These are phyloP conservation scores for Yoshiicerus persimilis DNA, from an alignment of 1,140 invertebrate genomes.

Conservation along the genomic window DNA sequence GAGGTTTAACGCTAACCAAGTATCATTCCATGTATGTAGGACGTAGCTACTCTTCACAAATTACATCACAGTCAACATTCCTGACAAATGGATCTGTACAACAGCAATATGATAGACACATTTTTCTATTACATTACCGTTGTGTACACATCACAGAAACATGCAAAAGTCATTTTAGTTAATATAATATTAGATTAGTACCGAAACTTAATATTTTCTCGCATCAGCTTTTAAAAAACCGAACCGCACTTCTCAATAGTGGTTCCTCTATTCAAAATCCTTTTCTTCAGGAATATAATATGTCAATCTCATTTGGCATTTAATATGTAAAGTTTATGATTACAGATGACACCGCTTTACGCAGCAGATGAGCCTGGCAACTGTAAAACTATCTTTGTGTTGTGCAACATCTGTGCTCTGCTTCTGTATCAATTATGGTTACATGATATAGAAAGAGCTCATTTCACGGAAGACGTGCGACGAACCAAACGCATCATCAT, in stretches of 20 bases:
- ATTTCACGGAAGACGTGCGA: conserved; percentile 35
- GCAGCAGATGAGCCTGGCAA: not conserved
- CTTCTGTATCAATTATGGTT: not conserved
- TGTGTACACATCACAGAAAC: too few species aligned
- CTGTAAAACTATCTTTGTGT: not conserved
- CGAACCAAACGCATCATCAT: conserved; percentile 18
- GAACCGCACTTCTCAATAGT: not conserved
- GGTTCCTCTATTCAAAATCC: not conserved
- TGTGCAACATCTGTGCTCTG: not conserved
- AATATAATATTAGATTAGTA: not conserved
- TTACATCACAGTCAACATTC: not conserved
- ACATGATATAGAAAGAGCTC: not conserved
- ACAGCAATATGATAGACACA: not conserved
- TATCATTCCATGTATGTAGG: not conserved
- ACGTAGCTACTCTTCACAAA: not conserved
- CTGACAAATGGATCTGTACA: not conserved
- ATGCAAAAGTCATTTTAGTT: not conserved
- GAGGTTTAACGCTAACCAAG: not conserved
- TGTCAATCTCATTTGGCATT: not conserved
- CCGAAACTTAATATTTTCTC: not conserved
- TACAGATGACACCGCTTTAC: not conserved
- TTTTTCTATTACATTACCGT: not conserved
- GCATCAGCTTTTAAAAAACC: not conserved
- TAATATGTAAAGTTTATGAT: not conserved
- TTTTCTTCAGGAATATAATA: not conserved